Percentiles rank a stretch among this genome's conserved stretches.
Conservation (phyloP, 1,140 invertebrate species). For the Caenorhabditis remanei region DNA sequence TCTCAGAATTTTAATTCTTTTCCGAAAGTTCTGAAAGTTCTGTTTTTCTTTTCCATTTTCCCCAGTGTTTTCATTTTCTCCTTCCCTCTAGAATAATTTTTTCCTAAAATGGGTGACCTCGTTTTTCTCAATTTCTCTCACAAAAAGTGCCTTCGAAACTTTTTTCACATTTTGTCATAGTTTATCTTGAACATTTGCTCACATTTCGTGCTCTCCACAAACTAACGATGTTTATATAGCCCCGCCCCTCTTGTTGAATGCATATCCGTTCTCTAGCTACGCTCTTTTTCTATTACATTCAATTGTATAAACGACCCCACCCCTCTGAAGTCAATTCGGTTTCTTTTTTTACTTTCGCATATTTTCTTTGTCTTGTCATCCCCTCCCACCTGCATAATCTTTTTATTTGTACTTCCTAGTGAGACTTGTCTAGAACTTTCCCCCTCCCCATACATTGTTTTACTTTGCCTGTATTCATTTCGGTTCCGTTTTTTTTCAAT, state of each 20-base stretch:
- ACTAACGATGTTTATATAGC: constrained; percentile 18
- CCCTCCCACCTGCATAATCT: background rate
- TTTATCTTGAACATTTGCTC: constrained; percentile 6
- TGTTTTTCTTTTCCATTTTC: background rate
- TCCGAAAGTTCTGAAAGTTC: background rate
- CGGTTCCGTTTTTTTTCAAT: background rate
- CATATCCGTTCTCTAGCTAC: background rate
- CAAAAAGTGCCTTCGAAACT: constrained; percentile 30
- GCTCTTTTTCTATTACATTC: constrained; percentile 7
- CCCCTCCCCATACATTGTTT: background rate
- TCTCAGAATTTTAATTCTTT: background rate
- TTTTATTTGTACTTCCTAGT: background rate
- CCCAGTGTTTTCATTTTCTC: constrained; percentile 29
- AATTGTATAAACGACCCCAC: background rate
- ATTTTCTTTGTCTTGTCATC: background rate
- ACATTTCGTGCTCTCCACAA: background rate
- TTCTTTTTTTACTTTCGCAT: background rate
- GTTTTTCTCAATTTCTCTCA: background rate
- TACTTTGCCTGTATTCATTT: constrained; percentile 49
- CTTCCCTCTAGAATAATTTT: background rate
- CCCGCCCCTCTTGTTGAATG: background rate
- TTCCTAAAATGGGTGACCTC: constrained; percentile 15
- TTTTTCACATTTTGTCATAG: constrained; percentile 42
- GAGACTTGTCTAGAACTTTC: constrained; percentile 26
- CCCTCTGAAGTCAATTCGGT: constrained; percentile 7